phyloP scores from a whole-genome alignment of 2,888 invertebrate genomes.

The Aradus depressus region DNA sequence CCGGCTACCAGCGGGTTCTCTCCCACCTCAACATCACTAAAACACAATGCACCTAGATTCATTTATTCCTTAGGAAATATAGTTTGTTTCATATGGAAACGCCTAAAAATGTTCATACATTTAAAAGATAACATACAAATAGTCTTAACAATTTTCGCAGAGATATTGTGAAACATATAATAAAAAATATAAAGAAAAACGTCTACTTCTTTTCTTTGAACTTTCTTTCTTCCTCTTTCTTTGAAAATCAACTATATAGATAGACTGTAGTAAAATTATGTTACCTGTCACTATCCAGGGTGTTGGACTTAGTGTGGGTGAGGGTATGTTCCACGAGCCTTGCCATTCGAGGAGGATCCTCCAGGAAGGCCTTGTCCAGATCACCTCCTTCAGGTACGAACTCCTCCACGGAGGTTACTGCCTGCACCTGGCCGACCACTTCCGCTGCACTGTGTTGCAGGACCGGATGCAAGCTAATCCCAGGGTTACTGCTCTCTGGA shows the following conservation, averaged over 20 bases:
- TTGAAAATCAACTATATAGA: not conserved
- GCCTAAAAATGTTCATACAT: not conserved
- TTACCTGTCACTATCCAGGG: constrained; percentile 46
- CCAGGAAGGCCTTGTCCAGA: constrained; percentile 64
- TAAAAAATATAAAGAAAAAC: not conserved
- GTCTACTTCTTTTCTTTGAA: not conserved
- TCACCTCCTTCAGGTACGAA: constrained; percentile 63
- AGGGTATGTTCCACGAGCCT: too few relatives aligned
- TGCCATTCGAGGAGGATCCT: constrained; percentile 40
- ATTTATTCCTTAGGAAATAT: not conserved
- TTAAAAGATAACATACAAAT: not conserved
- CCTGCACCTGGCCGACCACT: constrained; percentile 22
- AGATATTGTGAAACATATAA: not conserved
- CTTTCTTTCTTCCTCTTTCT: not conserved
- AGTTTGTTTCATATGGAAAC: not conserved
- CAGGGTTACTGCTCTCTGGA: not conserved
- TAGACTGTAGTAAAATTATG: constrained; percentile 3
- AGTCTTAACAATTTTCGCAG: not conserved
- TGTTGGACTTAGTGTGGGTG: constrained; percentile 26
- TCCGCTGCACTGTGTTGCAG: constrained; percentile 18
- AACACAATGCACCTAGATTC: constrained; percentile 15
- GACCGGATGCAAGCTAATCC: not conserved
- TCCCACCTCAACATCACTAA: constrained; percentile 53
- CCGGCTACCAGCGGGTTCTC: constrained; percentile 72
- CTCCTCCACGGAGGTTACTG: constrained; percentile 49